Base-by-base conservation (phyloP, 2,888 invertebrate genomes). In the Tetramorium bicarinatum region DNA sequence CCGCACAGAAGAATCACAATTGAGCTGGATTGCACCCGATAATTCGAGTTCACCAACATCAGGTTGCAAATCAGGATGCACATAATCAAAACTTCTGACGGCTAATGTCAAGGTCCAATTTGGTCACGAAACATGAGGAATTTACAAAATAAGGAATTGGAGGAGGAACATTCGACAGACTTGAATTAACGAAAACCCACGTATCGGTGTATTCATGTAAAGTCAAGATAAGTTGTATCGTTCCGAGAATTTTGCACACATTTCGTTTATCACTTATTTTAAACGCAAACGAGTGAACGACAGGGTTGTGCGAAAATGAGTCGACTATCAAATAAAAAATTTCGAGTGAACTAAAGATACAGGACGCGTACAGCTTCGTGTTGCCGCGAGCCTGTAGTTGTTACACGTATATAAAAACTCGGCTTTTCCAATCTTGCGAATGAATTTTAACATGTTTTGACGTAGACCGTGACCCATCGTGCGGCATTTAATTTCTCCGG, bases 201-300 rank as follows among this genome's bases (percentile, higher is more conserved):
- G 15, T 15, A 11, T 72, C 72, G 56, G 18, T 2, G 64, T 18
- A n/a, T 38, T 38, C 64, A 2, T 15, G 44, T 52, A 9, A 7
- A 21, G 3, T 52, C 7, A 25, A 64, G 38, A 76, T 38, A 6
- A 44, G 6, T 72, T 59, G 56, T 54, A 54, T 52, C 76, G 25
- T 25, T n/a, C 41, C 38, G 25, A 29, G 13, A 64, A 52, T 34
- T 62, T 21, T 3, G n/a, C 34, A 7, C 47, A 49, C 21, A 13
- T 76, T 76, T 75, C n/a, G 21, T 47, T 6, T 18, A 47, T 62
- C 75, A 76, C 11, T 49, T 1, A 15, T 8, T 29, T n/a, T 7
- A 15, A 59, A 18, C 4, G 13, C 44, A 8, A 44, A 61, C 61
- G 29, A 56, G 44, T 13, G 25, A 6, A 25, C 44, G 64, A 11